Percentiles rank a stretch among this genome's conserved stretches.
Conservation (phyloP, 2,113 vertebrate genomes). For the Petromus typicus region DNA sequence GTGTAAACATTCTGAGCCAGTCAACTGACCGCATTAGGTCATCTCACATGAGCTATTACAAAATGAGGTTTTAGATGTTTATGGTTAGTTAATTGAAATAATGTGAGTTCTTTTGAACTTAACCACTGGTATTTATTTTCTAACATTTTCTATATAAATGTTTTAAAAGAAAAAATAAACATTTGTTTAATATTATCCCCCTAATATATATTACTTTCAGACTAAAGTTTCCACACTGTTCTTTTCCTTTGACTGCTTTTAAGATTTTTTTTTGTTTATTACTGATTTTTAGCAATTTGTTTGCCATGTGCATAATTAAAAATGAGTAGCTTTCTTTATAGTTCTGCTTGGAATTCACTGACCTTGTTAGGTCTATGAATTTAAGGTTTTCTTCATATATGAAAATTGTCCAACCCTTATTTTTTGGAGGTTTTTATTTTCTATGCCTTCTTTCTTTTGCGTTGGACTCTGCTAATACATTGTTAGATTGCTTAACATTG, state of each 20-base stretch:
- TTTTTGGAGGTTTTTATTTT: background rate
- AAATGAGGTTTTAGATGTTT: slow-evolving; percentile 11
- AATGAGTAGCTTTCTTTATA: background rate
- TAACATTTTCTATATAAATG: background rate
- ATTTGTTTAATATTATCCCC: background rate
- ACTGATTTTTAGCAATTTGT: background rate
- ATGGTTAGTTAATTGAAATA: slow-evolving; percentile 50
- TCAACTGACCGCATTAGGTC: slow-evolving; percentile 41
- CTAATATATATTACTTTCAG: background rate
- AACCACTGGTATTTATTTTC: slow-evolving; percentile 54
- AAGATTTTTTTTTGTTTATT: slow-evolving; percentile 37
- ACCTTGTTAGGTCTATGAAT: slow-evolving; percentile 12
- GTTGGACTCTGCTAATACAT: background rate
- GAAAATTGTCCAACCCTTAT: background rate
- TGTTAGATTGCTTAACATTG: background rate
- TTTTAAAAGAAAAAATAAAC: background rate
- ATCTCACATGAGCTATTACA: slow-evolving; percentile 45
- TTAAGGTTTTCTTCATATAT: slow-evolving; percentile 11
- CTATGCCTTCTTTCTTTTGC: background rate
- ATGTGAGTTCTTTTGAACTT: slow-evolving; percentile 54
- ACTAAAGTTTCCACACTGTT: background rate
- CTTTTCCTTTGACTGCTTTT: slow-evolving; percentile 35
- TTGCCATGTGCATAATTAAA: background rate
- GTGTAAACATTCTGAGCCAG: slow-evolving; percentile 20
- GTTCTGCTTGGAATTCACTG: background rate